Evolutionary conservation across 2,113 vertebrate species (phyloP), one percentile per base, ranked within the genome.

Genomic region (Camelus dromedarius): DNA sequence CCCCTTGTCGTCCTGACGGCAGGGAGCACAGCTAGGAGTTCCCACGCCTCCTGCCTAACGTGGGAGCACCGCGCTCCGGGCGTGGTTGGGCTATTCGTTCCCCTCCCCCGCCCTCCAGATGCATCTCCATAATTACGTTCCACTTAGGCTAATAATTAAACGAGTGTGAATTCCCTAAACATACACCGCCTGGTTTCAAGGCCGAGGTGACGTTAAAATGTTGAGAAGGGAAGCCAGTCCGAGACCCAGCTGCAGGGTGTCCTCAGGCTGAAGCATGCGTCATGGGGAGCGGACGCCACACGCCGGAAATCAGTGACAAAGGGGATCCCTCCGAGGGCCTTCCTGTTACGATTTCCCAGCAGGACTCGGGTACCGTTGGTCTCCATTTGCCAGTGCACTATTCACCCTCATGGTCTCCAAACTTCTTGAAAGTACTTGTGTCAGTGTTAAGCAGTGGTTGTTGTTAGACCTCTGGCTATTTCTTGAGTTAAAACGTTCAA

Each of bases 381-480:
- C 64, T 66, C 56, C 60, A 30, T 3, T 64, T 52, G 35, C 56
- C 70, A 24, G 5, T 32, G 11, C 62, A 3, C 38, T 62, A 6
- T 26, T 26, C 8, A 12, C 38, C 22, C 20, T 2, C 18, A 52
- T 11, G 35, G 19, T 56, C 84, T 69, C 22, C 26, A 30, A 35
- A 56, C 0, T 0, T 56, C 4, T 35, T 35, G 24, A 1, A 20
- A 50, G 3, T 20, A 42, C 83, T 18, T 3, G 3, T 38, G 28
- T 54, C 64, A 18, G 35, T 80, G 52, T 38, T 54, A 30, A 76
- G 35, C 4, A 5, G 32, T 18, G 1, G 50, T n/a, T 90, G 70
- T 42, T 69, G 24, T 66, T 70, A 52, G 5, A 38, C 18, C n/a
- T 35, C 0, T 9, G 79, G 22, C 7, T 66, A 15, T 75, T 91